Conservation (phyloP, 2,888 invertebrate genomes). For the Anaspis maculata region DNA sequence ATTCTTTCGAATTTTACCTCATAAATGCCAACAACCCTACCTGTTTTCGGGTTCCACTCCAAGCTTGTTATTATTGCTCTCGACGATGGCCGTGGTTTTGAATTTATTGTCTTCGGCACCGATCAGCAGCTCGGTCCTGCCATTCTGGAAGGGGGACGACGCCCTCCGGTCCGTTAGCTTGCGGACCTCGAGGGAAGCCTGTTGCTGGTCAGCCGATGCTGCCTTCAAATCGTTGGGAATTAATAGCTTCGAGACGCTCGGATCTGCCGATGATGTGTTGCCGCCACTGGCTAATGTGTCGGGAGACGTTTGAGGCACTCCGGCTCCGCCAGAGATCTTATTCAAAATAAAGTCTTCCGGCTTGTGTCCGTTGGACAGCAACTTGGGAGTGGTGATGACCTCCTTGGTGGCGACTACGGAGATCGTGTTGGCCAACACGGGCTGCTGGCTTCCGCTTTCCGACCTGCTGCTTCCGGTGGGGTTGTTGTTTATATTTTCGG, state of each 20-base stretch:
- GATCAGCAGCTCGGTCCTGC: constrained; percentile 65
- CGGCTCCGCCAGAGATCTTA: too few species aligned
- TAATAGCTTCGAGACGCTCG: constrained; percentile 4
- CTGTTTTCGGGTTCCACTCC: constrained; percentile 49
- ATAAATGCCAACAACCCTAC: too few species aligned
- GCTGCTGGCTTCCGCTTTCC: constrained; percentile 33
- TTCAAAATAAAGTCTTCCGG: constrained; percentile 3
- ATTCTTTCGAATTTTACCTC: too few species aligned
- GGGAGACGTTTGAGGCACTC: too few species aligned
- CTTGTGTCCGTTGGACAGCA: constrained; percentile 19
- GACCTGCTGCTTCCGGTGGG: constrained; percentile 39
- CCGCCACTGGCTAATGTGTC: too few species aligned
- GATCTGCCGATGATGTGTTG: too few species aligned
- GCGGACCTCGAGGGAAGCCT: constrained; percentile 39
- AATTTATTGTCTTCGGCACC: constrained; percentile 56
- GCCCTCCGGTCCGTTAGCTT: constrained; percentile 43
- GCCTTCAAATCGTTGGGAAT: too few species aligned
- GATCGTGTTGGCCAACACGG: constrained; percentile 38
- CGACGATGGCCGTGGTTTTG: constrained; percentile 53
- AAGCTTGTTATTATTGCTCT: constrained; percentile 48
- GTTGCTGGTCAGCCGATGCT: too few species aligned
- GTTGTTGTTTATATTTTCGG: constrained; percentile 46
- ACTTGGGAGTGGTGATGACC: constrained; percentile 27
- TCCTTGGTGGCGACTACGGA: constrained; percentile 40
- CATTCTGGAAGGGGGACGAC: constrained; percentile 58